Evolutionary conservation across 23 tunicate genomes (phyloP).

Genomic region (Pegea sp.): DNA sequence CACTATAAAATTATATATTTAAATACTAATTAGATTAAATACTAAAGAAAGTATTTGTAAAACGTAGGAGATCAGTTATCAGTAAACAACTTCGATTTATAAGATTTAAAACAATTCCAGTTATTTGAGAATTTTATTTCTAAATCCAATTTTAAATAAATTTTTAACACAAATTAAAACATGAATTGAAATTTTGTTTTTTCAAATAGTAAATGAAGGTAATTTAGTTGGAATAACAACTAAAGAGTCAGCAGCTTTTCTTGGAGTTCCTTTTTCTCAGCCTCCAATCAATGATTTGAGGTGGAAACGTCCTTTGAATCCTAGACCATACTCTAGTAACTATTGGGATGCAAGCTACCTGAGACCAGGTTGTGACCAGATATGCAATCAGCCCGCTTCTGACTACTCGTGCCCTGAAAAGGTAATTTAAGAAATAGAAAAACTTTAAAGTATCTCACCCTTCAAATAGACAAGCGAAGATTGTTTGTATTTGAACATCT

Average conservation of each 20-base stretch:
- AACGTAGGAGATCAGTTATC: too few species aligned
- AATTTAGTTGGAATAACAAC: slow-evolving; percentile 4
- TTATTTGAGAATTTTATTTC: too few species aligned
- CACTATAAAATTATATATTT: too few species aligned
- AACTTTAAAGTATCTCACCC: too few species aligned
- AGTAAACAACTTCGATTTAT: too few species aligned
- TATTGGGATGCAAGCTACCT: slow-evolving; percentile 60
- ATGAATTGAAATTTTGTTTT: too few species aligned
- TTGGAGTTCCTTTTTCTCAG: slow-evolving; percentile 62
- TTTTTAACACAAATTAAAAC: too few species aligned
- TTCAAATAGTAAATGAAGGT: slow-evolving; percentile 20
- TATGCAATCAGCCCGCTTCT: slow-evolving; percentile 29
- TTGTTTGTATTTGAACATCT: slow-evolving; percentile 55
- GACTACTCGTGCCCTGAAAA: slow-evolving; percentile 69
- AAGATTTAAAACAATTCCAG: too few species aligned
- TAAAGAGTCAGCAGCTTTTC: slow-evolving; percentile 16
- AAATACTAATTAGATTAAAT: too few species aligned
- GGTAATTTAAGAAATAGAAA: too few species aligned
- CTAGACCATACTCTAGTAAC: slow-evolving; percentile 1
- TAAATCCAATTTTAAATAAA: too few species aligned
- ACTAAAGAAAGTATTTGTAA: too few species aligned
- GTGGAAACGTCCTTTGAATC: slow-evolving; percentile 51
- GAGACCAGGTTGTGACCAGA: slow-evolving; percentile 58
- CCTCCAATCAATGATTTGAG: slow-evolving; percentile 47
- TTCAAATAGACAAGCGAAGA: slow-evolving; percentile 42